Evolutionary conservation across 2,797 vertebrate genomes (phyloP), one percentile per base, ranked within the genome.

Genomic region (Peromyscus melanophrys): DNA sequence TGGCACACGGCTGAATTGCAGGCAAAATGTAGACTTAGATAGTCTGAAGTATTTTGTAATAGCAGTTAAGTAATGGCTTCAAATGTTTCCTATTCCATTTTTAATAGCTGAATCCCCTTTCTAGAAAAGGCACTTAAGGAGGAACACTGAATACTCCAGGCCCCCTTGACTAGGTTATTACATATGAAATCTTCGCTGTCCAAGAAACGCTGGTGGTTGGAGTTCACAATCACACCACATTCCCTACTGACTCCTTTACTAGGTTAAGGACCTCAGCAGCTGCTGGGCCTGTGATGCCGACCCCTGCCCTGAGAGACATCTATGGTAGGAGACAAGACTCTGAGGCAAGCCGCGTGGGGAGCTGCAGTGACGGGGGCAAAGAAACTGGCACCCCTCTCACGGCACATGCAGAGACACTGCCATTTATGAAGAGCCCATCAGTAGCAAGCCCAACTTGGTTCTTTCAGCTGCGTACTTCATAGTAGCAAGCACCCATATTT

Each of bases 171-270:
- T 73, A 67, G 40, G 69, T 84, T 67, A 81, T 14, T n/a, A 93
- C 57, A 71, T 69, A 37, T 81, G 78, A 92, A 94, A 61, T 83
- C 88, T 87, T 88, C 73, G 43, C 29, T 92, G 16, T 93, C 16
- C 29, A 82, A 93, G 81, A 88, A 83, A 34, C 25, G 5, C 13
- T 89, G 55, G 19, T 73, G 82, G 52, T 59, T 23, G 21, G 89
- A 83, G 86, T 77, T 94, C 55, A 37, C 73, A 82, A 90, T 80
- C 81, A 85, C 67, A 75, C 59, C 29, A 34, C 52, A 65, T 85
- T 73, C 88, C 23, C 46, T 8, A 25, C 3, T 59, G 61, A 95
- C 71, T 85, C n/a, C 59, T 57, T 63, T 78, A n/a, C 46, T 21
- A 83, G 31, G 40, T 76, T 67, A 89, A 89, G 82, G 52, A 25